Evolutionary conservation across 2,888 invertebrate genomes (phyloP).

Genomic region (Deroplatys truncata): DNA sequence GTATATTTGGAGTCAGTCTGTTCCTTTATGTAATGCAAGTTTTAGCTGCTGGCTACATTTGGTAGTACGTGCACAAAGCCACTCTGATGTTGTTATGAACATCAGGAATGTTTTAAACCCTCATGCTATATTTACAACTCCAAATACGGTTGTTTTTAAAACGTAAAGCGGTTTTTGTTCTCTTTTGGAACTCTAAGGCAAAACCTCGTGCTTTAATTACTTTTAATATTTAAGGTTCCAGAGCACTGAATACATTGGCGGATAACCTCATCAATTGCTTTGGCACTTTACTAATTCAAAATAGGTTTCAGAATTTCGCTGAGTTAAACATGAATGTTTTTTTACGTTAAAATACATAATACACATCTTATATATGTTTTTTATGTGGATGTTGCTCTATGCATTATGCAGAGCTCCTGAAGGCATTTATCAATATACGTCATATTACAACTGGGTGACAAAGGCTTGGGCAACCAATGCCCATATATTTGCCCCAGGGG

Average conservation of each 20-base stretch:
- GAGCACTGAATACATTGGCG: neutral
- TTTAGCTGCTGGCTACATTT: no score
- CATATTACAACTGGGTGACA: no score
- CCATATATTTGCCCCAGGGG: no score
- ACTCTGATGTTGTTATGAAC: neutral
- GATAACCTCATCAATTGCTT: neutral
- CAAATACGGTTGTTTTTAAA: neutral
- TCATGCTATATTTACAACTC: neutral
- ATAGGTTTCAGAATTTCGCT: neutral
- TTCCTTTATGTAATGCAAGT: no score
- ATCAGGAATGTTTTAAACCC: neutral
- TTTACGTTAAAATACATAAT: no score
- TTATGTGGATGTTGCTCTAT: no score
- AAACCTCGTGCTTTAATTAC: neutral
- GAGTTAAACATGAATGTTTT: neutral
- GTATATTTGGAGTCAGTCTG: no score
- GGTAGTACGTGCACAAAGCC: neutral
- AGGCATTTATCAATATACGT: no score
- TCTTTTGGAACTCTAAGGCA: neutral
- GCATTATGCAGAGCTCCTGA: no score
- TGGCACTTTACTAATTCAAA: neutral
- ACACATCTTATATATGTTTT: no score
- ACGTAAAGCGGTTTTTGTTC: neutral
- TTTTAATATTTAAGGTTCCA: neutral
- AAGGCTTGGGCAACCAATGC: no score